These are phyloP conservation scores for Myzus persicae DNA, from an alignment of 1,140 invertebrate species.

Conservation along the genomic window DNA sequence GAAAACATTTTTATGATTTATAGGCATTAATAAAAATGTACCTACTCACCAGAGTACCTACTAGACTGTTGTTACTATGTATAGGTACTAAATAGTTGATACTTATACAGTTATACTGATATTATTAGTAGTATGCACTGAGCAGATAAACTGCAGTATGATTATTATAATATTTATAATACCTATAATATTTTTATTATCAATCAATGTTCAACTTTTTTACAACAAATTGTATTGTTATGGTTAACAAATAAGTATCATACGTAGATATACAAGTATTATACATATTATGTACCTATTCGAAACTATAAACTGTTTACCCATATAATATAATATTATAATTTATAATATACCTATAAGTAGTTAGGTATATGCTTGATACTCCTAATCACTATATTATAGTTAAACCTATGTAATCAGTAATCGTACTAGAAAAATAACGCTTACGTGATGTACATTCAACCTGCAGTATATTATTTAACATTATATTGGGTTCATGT, in stretches of 20 bases:
- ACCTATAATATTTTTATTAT: no score
- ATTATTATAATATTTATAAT: no score
- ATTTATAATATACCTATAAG: background rate
- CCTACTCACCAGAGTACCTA: background rate
- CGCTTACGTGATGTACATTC: background rate
- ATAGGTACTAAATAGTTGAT: no score
- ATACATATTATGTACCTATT: no score
- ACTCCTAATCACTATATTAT: background rate
- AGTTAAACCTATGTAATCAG: background rate
- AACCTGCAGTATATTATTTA: background rate
- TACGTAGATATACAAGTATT: no score
- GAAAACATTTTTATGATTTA: background rate
- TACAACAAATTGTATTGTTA: no score
- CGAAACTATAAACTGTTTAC: background rate
- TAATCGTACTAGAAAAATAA: slow-evolving; percentile 8
- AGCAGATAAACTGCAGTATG: background rate
- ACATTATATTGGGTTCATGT: background rate
- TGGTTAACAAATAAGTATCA: no score
- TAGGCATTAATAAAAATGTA: background rate
- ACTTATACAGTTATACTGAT: no score
- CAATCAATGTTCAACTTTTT: no score
- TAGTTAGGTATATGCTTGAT: background rate
- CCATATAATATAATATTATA: background rate
- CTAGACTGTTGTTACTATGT: no score
- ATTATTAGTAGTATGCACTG: background rate